Evolutionary conservation across 2,113 vertebrate species (phyloP).

Genomic region (Mola mola): DNA sequence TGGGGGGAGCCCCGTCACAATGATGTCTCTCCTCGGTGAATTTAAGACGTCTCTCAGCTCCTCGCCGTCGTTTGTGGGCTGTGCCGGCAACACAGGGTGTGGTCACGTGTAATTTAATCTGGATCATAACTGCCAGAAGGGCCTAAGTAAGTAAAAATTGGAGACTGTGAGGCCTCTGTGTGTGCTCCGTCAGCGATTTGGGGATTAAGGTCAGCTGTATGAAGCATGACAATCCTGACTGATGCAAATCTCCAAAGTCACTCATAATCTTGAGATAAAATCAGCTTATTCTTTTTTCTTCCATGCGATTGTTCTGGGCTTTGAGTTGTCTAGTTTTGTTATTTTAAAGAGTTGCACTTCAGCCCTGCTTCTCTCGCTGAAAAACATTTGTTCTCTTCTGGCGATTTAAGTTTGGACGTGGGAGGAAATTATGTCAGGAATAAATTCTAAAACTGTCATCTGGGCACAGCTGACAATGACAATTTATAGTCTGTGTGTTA

Average conservation of each 20-base stretch:
- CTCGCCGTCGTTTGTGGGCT: too few relatives aligned
- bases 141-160: too few relatives aligned
- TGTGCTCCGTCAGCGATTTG: constrained; percentile 31
- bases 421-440: background rate
- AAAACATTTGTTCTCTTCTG: background rate
- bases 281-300: constrained; percentile 42
- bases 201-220: constrained; percentile 71
- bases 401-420: constrained; percentile 7
- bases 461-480: too few relatives aligned
- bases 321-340: background rate
- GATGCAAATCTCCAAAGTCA: constrained; percentile 48
- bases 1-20: too few relatives aligned
- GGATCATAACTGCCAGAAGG: too few relatives aligned
- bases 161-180: too few relatives aligned
- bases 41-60: too few relatives aligned
- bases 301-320: constrained; percentile 3
- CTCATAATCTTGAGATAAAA: constrained; percentile 60
- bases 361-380: background rate
- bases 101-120: too few relatives aligned
- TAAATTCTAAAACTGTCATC: background rate
- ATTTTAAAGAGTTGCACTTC: background rate
- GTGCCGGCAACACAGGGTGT: too few relatives aligned
- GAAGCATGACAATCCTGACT: constrained; percentile 35
- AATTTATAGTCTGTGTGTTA: too few relatives aligned
- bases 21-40: too few relatives aligned